A percentile compares a stretch with the other conserved stretches of the same genome.
These are phyloP conservation scores for Aphelocoma californica DNA, from an alignment of 2,797 vertebrate genomes.

Conservation along the genomic window DNA sequence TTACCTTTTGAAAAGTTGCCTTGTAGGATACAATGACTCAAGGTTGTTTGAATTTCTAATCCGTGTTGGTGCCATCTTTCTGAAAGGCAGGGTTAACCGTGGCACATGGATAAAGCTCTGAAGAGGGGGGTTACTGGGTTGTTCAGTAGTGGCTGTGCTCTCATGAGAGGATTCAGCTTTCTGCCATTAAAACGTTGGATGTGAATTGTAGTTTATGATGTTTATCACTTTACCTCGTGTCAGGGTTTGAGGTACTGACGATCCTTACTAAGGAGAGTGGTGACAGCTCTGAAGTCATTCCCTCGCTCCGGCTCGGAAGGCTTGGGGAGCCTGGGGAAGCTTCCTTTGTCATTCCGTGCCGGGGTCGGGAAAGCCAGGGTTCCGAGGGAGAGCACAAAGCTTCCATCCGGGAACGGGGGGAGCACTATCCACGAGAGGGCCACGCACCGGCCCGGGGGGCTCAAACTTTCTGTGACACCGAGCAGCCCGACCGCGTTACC, in stretches of 20 bases:
- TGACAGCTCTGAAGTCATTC: background rate
- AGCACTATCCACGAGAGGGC: background rate
- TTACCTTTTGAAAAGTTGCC: background rate
- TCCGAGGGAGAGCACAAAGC: too few relatives aligned
- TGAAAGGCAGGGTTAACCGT: background rate
- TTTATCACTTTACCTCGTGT: background rate
- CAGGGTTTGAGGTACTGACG: too few relatives aligned
- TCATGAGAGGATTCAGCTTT: background rate
- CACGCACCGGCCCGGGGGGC: background rate
- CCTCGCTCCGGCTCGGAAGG: fast-evolving
- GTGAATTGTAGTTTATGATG: background rate
- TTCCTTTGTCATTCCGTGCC: background rate
- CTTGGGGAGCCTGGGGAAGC: background rate
- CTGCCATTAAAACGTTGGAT: background rate
- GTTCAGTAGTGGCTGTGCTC: background rate
- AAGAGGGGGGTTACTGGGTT: background rate
- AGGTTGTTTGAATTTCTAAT: background rate
- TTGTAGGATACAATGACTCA: background rate
- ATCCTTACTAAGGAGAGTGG: background rate
- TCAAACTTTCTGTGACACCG: background rate
- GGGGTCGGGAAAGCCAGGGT: fast-evolving
- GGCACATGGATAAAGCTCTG: background rate
- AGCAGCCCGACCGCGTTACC: background rate
- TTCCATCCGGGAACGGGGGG: background rate
- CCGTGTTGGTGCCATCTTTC: background rate